Base-by-base conservation (phyloP, 2,888 invertebrate species). In the Geotrupes spiniger region DNA sequence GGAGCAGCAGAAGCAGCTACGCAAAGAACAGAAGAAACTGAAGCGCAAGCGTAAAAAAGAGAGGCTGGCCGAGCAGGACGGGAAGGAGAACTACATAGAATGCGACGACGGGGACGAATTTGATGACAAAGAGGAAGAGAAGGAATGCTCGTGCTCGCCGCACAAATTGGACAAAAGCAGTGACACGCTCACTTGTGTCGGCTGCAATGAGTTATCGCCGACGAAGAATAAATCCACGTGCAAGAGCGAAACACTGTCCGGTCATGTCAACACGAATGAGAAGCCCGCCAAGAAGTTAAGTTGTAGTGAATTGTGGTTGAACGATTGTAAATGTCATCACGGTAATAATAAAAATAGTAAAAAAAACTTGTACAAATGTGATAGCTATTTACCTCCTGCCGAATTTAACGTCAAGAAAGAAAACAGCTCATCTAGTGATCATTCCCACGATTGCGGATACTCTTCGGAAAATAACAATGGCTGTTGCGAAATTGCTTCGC, bases 21-120 rank as follows among this genome's bases (percentile, higher is more conserved):
- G 89, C 60, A 88, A 89, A 64, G 92, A 94, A 72, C 88, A 89
- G 68, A 90, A 93, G 71, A 88, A 93, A 72, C 81, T 92, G 41
- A 87, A 87, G 64, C 78, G 81, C 63, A 78, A 80, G 66, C 82
- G 83, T 63, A 86, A 89, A 83, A 88, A 89, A 75, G 83, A 82
- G 73, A 76, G 78, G 60, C 63, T 77, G 64, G 66, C 76, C 66
- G 74, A 79, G 69, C 62, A 71, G 46, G 72, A 74, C 33, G 73
- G 73, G 25, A 62, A 63, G 39, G 62, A 64, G 47, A 29, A 46
- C 26, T 36, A 54, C 27, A 55, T 75, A 54, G 76, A 76, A 50
- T 68, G 63, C 49, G 65, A 66, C 29, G 65, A 63, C 16, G 68
- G 67, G 11, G 62, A 62, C n/a, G 61, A 65, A 38, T 47, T 41